Evolutionary conservation across 1,140 invertebrate species (phyloP).

Genomic region (Papilio aristodemus): DNA sequence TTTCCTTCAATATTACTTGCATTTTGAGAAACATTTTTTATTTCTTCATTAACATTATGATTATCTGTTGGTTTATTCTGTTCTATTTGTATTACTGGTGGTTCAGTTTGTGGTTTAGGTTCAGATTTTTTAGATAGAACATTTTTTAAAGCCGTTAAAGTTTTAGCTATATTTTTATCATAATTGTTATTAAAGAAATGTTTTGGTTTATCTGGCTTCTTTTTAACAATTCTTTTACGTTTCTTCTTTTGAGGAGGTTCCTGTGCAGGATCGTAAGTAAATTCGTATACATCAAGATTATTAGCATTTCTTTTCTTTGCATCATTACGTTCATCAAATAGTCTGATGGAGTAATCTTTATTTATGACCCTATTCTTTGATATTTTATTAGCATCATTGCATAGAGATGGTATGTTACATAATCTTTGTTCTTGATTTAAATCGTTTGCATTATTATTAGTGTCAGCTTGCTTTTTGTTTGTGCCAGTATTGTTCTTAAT

Average conservation of each 20-base stretch:
- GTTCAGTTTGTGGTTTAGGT: conserved; percentile 32
- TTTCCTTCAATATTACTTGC: conserved; percentile 11
- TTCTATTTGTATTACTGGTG: conserved; percentile 12
- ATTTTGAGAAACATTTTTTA: neutral
- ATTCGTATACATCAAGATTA: conserved; percentile 69
- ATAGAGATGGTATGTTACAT: conserved; percentile 29
- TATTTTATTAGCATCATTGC: conserved; percentile 31
- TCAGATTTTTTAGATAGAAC: conserved; percentile 42
- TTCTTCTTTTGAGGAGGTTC: conserved; percentile 69
- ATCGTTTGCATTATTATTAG: conserved; percentile 56
- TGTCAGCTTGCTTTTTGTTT: conserved; percentile 44
- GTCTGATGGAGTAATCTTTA: conserved; percentile 51
- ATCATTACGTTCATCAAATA: conserved; percentile 54
- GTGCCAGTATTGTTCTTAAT: conserved; percentile 27
- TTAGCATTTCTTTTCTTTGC: conserved; percentile 48
- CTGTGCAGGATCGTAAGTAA: conserved; percentile 71
- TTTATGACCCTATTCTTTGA: conserved; percentile 36
- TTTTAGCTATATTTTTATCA: conserved; percentile 65
- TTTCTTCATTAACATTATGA: neutral
- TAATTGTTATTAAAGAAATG: conserved; percentile 58
- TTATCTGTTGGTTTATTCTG: neutral
- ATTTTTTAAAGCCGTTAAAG: conserved; percentile 59
- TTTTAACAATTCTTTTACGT: conserved; percentile 51
- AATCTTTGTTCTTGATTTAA: neutral
- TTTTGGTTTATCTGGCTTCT: conserved; percentile 57